Percentiles rank a stretch among this genome's conserved stretches.
Evolutionary conservation across 1,140 invertebrate species (phyloP).

Genomic region (Bicyclus anynana): DNA sequence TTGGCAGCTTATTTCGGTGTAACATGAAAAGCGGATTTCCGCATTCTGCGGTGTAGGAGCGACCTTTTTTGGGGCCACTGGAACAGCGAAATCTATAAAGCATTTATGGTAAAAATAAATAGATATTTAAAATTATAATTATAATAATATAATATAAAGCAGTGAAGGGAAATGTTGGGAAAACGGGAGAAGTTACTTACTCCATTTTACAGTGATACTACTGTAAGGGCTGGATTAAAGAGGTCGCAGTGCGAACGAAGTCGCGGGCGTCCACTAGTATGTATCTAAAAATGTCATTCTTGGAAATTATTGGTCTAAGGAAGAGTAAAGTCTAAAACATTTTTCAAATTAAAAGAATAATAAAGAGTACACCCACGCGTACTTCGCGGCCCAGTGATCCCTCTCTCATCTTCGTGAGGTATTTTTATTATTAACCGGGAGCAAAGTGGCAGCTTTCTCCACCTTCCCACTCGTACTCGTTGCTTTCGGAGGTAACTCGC

Average conservation of each 20-base stretch:
- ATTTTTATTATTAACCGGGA: constrained; percentile 10
- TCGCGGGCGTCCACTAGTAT: no score
- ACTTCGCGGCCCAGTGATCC: background rate
- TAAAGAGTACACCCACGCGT: background rate
- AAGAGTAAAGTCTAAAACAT: background rate
- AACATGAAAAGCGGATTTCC: constrained; percentile 11
- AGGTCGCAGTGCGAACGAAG: no score
- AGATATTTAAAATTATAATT: no score
- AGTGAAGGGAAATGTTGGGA: no score
- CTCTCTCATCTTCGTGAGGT: background rate
- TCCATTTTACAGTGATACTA: no score
- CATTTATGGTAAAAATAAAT: no score
- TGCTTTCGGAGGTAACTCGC: background rate
- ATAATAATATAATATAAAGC: no score
- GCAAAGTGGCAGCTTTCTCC: background rate
- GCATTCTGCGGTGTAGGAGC: background rate
- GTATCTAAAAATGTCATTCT: no score
- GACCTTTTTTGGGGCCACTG: background rate
- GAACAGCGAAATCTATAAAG: background rate
- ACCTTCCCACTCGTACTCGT: background rate
- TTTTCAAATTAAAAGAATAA: background rate
- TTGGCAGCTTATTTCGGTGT: constrained; percentile 8
- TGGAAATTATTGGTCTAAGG: no score
- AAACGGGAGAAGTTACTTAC: no score
- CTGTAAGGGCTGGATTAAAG: no score